Base-by-base conservation (phyloP, 1,140 invertebrate species). In the Zaprionus lachaisei region DNA sequence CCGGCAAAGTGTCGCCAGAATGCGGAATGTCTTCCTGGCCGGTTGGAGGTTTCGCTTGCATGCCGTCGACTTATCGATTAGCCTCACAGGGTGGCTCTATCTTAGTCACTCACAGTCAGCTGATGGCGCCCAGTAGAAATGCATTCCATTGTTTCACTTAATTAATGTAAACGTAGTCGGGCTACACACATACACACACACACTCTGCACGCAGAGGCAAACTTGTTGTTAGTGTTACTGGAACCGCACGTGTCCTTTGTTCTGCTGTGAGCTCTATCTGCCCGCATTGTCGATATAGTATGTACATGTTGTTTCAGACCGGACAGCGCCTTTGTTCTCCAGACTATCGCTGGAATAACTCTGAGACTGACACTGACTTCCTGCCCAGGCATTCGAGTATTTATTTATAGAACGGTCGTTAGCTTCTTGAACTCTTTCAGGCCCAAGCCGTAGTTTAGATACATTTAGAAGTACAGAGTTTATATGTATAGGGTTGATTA, bases 1-100 rank as follows among this genome's bases (percentile, higher is more conserved):
- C 81, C 81, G 81, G 81, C 81, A 51, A 70, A 80, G 81, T 73
- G 81, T 80, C 81, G 80, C 81, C 83, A 80, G 65, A n/a, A n/a
- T 60, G 68, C 76, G 68, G 80, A 75, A 83, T 22, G 47, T 79
- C 71, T 60, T 73, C 77, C 77, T 71, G 57, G 63, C 72, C 66
- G 75, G 73, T 72, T 73, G 70, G 49, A 55, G 54, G 67, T 80
- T 54, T 44, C 37, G 22, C 49, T 56, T 47, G 72, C 81, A 83
- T 83, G 66, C 44, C 57, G 69, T 70, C 56, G 67, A 24, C 81
- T 81, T 73, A 76, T 78, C 66, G 74, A 72, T 85, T 84, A 61
- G 74, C 68, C 49, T 56, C 61, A 61, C 72, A 65, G 70, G 49
- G 14, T 79, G 38, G 38, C 55, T 20, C 20, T 14, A 51, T 72